phyloP scores from a whole-genome alignment of 2,888 invertebrate genomes.

The Brachyopa scutellaris region DNA sequence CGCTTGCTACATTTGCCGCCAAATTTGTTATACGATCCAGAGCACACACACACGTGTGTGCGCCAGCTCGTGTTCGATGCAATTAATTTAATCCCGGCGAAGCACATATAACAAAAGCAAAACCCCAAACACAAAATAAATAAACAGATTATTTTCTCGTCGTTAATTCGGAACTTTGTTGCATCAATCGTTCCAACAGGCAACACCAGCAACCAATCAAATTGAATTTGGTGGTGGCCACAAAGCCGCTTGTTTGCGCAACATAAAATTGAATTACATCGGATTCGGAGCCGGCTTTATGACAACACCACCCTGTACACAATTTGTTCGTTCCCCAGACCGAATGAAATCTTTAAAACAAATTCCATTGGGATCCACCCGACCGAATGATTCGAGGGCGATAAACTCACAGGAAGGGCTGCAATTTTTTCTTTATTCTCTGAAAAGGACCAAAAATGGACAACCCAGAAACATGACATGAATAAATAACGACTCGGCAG shows the following conservation, averaged over 20 bases:
- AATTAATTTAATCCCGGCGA: slow-evolving; percentile 64
- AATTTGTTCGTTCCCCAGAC: background rate
- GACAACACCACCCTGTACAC: slow-evolving; percentile 48
- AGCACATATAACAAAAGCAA: slow-evolving; percentile 39
- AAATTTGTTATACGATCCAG: slow-evolving; percentile 37
- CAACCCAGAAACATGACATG: slow-evolving; percentile 63
- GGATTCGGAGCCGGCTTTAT: slow-evolving; percentile 64
- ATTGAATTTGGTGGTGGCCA: slow-evolving; percentile 53
- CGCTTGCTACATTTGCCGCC: background rate
- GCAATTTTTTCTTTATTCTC: background rate
- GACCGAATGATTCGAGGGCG: slow-evolving; percentile 66
- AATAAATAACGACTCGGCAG: slow-evolving; percentile 59
- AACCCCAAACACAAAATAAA: slow-evolving; percentile 50
- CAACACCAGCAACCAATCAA: slow-evolving; percentile 56
- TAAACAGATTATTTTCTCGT: slow-evolving; percentile 71
- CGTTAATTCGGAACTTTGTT: slow-evolving; percentile 68
- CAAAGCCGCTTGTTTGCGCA: slow-evolving; percentile 72
- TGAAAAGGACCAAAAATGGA: slow-evolving; percentile 44
- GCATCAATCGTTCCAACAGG: slow-evolving; percentile 20
- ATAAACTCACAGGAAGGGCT: slow-evolving; percentile 23
- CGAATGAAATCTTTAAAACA: slow-evolving; percentile 48
- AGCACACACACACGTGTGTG: slow-evolving; percentile 45
- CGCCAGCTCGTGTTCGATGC: slow-evolving; percentile 14
- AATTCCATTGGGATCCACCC: slow-evolving; percentile 61
- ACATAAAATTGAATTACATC: slow-evolving; percentile 68